These are phyloP conservation scores for Seriola aureovittata DNA, from an alignment of 2,113 vertebrate genomes.

Conservation along the genomic window DNA sequence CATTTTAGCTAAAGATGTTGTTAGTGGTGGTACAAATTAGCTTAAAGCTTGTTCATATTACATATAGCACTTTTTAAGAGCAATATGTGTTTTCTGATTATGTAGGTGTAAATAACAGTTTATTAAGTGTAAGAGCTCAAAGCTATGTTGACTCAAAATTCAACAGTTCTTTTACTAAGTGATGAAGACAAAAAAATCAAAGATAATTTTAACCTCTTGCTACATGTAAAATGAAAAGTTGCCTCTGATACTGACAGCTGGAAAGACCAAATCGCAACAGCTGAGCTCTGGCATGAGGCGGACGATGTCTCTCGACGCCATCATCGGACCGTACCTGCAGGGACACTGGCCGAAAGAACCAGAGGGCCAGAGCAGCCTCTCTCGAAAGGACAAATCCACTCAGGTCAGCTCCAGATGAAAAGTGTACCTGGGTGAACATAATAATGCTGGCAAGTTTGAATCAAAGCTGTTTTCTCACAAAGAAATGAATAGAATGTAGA, in stretches of 20 bases:
- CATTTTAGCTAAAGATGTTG: background rate
- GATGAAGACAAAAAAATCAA: background rate
- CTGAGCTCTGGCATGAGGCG: conserved; percentile 84
- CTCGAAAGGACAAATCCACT: conserved; percentile 90
- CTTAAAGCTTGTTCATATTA: background rate
- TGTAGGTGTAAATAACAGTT: background rate
- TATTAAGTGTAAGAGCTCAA: too few species aligned
- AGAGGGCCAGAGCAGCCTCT: conserved; percentile 76
- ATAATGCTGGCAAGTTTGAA: background rate
- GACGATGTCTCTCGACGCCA: conserved; percentile 89
- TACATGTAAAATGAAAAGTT: conserved; percentile 6
- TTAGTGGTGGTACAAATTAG: too few species aligned
- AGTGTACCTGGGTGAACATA: conserved; percentile 10
- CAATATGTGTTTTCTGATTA: too few species aligned
- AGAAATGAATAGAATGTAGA: conserved; percentile 32
- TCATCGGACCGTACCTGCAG: conserved; percentile 90
- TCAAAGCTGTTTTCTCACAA: background rate
- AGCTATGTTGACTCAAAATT: background rate
- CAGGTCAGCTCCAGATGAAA: conserved; percentile 85
- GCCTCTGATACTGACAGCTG: conserved; percentile 61
- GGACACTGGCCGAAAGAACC: conserved; percentile 93
- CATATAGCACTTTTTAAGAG: background rate
- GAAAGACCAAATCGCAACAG: conserved; percentile 82
- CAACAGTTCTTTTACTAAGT: background rate
- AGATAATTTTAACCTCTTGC: background rate